Evolutionary conservation across 2,113 vertebrate genomes (phyloP).

Genomic region (Gallinago media): DNA sequence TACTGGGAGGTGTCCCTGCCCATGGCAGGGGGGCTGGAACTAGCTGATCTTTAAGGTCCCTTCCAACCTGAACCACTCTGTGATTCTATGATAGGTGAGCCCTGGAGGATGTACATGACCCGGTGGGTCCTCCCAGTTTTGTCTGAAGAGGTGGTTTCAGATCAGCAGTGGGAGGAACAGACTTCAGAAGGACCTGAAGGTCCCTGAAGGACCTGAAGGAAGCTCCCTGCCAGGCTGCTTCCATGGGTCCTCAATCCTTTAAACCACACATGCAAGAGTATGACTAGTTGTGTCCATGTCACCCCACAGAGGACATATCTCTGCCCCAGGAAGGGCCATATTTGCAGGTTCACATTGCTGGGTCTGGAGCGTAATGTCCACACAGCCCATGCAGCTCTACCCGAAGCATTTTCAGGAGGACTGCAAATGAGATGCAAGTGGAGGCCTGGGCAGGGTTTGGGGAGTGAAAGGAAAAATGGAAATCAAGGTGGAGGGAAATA

Average conservation of each 20-base stretch:
- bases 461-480: not conserved
- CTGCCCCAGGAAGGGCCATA: accelerated
- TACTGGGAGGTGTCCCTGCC: not conserved
- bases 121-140: accelerated
- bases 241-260: accelerated
- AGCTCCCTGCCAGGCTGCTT: not conserved
- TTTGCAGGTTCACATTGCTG: not conserved
- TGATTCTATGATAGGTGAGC: not conserved
- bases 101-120: too few species aligned
- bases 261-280: accelerated
- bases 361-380: accelerated
- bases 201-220: too few species aligned
- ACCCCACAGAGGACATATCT: not conserved
- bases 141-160: not conserved
- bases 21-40: not conserved
- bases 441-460: not conserved
- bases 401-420: not conserved
- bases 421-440: too few species aligned
- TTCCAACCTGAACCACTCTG: not conserved
- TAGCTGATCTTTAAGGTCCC: not conserved
- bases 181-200: not conserved
- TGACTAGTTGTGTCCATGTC: not conserved
- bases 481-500: not conserved
- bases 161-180: not conserved
- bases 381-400: not conserved